A percentile compares a stretch with the other conserved stretches of the same genome.
These are phyloP conservation scores for Tetragnatha montana DNA, from an alignment of 2,888 invertebrate genomes.

Conservation along the genomic window DNA sequence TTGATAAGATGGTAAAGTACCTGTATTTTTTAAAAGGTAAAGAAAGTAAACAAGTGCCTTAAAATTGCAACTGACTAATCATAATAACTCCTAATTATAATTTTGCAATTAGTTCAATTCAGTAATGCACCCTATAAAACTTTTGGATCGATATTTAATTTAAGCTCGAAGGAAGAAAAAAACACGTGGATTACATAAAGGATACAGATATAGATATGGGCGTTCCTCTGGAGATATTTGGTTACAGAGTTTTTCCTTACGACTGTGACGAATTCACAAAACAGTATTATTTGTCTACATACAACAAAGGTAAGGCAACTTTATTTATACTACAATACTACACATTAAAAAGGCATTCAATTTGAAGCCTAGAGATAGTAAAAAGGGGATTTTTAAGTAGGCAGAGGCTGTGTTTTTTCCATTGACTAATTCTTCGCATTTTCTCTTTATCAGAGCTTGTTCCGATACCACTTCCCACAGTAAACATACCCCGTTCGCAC, in stretches of 20 bases:
- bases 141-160: background rate
- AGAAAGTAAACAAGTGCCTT: too few species aligned
- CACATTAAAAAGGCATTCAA: background rate
- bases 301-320: constrained; percentile 48
- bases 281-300: constrained; percentile 37
- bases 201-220: constrained; percentile 56
- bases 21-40: too few species aligned
- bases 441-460: constrained; percentile 22
- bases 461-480: constrained; percentile 31
- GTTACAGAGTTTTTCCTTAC: constrained; percentile 21
- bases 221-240: constrained; percentile 31
- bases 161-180: constrained; percentile 36
- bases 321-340: background rate
- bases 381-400: too few species aligned
- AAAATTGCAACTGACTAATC: too few species aligned
- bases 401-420: too few species aligned
- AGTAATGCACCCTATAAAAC: background rate
- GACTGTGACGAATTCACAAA: constrained; percentile 64
- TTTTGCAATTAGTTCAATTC: too few species aligned
- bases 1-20: too few species aligned
- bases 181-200: constrained; percentile 28
- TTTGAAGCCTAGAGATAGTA: too few species aligned
- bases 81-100: too few species aligned
- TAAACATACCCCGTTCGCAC: constrained; percentile 3
- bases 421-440: too few species aligned